Percentiles rank a stretch among this genome's conserved stretches.
Evolutionary conservation across 2,888 invertebrate genomes (phyloP).

Genomic region (Tetranychus piercei): DNA sequence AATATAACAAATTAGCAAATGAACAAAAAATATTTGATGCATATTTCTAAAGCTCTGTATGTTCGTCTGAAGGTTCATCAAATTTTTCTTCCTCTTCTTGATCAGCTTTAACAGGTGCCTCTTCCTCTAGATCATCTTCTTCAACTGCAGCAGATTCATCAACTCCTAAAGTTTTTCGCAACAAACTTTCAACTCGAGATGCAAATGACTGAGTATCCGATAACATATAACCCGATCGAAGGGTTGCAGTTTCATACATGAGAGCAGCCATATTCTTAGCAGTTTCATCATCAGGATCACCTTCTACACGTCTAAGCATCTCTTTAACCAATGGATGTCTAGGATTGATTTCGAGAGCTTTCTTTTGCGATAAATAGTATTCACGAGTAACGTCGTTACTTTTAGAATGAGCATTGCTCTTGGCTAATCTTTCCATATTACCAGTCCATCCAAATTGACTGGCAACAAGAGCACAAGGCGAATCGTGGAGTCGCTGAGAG

Average conservation of each 20-base stretch:
- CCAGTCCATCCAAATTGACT: constrained; percentile 97
- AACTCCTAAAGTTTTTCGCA: constrained; percentile 59
- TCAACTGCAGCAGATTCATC: constrained; percentile 48
- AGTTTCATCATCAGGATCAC: constrained; percentile 53
- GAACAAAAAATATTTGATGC: neutral
- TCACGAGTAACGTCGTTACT: constrained; percentile 70
- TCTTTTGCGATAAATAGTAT: constrained; percentile 80
- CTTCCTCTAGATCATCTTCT: constrained; percentile 13
- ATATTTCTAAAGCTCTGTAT: constrained; percentile 4
- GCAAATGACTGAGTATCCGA: constrained; percentile 71
- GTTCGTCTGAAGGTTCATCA: neutral
- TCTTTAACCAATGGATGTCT: constrained; percentile 86
- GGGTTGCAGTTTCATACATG: constrained; percentile 76
- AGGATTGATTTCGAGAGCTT: constrained; percentile 90
- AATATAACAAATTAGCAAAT: neutral
- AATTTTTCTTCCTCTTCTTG: neutral
- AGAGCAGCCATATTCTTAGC: constrained; percentile 68
- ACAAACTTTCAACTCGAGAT: constrained; percentile 68
- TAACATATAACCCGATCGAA: constrained; percentile 83
- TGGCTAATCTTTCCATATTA: constrained; percentile 91
- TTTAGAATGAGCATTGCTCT: constrained; percentile 91
- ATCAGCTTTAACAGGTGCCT: neutral
- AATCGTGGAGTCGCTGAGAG: constrained; percentile 69
- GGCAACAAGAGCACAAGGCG: constrained; percentile 89
- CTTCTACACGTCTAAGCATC: constrained; percentile 57